phyloP scores from a whole-genome alignment of 2,888 invertebrate species.

The Anaspis maculata region DNA sequence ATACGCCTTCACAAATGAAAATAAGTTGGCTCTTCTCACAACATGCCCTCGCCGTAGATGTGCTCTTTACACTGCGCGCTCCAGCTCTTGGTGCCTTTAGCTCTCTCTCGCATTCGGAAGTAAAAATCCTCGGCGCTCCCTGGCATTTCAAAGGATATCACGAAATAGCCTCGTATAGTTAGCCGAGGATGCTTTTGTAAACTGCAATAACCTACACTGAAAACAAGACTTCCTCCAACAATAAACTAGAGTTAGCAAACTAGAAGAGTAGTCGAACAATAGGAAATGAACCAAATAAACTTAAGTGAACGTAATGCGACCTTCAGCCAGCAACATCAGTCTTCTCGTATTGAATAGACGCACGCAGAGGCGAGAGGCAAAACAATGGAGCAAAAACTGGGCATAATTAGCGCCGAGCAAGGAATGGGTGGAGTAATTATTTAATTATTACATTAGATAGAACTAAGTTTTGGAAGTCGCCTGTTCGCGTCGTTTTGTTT shows the following conservation, averaged over 20 bases:
- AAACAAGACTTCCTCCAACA: constrained; percentile 15
- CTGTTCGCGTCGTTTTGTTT: too few relatives aligned
- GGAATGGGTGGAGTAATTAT: constrained; percentile 41
- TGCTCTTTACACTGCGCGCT: too few relatives aligned
- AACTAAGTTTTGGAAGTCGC: too few relatives aligned
- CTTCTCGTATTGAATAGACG: constrained; percentile 14
- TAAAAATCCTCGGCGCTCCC: too few relatives aligned
- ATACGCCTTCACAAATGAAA: too few relatives aligned
- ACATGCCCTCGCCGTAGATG: too few relatives aligned
- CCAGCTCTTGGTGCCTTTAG: too few relatives aligned
- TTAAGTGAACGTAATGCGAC: constrained; percentile 13
- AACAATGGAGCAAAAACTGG: constrained; percentile 26
- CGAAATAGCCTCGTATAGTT: constrained; percentile 2
- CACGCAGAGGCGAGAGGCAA: too few relatives aligned
- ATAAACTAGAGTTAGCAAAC: constrained; percentile 21
- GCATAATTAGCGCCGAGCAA: constrained; percentile 24
- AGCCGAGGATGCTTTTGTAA: constrained; percentile 3
- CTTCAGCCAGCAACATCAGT: constrained; percentile 9
- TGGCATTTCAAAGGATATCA: constrained; percentile 4
- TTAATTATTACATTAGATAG: constrained; percentile 35
- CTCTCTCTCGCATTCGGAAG: too few relatives aligned
- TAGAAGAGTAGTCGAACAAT: constrained; percentile 23
- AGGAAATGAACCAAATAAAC: constrained; percentile 23
- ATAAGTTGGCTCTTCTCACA: too few relatives aligned
- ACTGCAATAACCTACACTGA: constrained; percentile 11